Evolutionary conservation across 23 tunicate genomes (phyloP).

Genomic region (Phallusia fumigata): DNA sequence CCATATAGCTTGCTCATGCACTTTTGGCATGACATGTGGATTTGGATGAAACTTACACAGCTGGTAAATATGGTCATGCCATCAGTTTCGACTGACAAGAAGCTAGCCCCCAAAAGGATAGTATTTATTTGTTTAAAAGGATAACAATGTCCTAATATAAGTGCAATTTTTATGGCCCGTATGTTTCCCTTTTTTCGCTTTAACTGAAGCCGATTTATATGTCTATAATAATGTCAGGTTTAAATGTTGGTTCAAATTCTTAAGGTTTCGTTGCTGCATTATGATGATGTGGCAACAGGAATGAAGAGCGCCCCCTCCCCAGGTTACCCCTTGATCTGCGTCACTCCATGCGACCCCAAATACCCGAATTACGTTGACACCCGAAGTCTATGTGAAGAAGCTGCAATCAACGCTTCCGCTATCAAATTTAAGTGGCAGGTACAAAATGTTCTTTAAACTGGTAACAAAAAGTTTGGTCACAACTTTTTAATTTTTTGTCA

Average conservation of each 20-base stretch:
- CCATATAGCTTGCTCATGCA: no score
- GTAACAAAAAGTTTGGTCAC: neutral
- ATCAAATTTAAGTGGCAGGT: constrained; percentile 97
- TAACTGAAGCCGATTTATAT: no score
- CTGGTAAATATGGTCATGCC: no score
- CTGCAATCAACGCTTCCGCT: constrained; percentile 87
- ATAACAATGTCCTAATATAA: no score
- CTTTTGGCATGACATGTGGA: no score
- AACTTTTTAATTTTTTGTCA: neutral
- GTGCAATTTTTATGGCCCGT: no score
- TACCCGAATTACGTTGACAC: constrained; percentile 90
- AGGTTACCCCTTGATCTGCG: constrained; percentile 96
- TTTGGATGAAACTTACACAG: no score
- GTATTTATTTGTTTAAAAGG: no score
- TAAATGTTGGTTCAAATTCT: neutral
- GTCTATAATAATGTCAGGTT: no score
- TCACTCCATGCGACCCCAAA: constrained; percentile 99
- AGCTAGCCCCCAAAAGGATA: no score
- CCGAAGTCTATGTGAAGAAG: constrained; percentile 88
- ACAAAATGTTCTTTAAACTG: neutral
- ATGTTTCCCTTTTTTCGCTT: no score
- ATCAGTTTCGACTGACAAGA: no score
- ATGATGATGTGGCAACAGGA: constrained; percentile 76
- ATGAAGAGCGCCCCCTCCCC: constrained; percentile 74
- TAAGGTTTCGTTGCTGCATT: constrained; percentile 89